Base-by-base conservation (phyloP, 2,113 vertebrate genomes). In the Scophthalmus maximus region DNA sequence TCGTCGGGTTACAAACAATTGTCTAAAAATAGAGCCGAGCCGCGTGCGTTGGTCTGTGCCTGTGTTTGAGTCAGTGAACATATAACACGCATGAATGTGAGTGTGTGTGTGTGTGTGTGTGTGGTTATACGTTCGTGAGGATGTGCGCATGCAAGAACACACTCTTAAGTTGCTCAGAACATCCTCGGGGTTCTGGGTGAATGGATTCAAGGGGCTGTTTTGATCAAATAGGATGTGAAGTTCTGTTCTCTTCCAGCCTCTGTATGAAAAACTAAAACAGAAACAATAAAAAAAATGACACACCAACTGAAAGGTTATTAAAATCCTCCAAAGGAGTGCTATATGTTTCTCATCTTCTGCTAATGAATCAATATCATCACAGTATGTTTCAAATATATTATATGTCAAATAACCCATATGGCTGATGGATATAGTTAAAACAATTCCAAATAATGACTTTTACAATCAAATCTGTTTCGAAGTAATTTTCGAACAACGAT, bases 1-100 rank as follows among this genome's bases (percentile, higher is more conserved):
- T 91, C 47, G 36, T 88, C 46, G 18, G 66, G 75, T 79, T 79
- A 75, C 79, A 85, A 90, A 93, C 89, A 91, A 91, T 86, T 52
- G 79, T 59, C 83, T 84, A 86, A 89, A 89, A 86, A 89, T 86
- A 89, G 83, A 79, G 50, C 27, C 5, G 5, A 44, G 68, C 58
- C 79, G 57, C 26, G 68, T 65, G 67, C 25, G 18, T 22, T n/a
- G n/a, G 38, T 40, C 12, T 53, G 17, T 50, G n/a, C n/a, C n/a
- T n/a, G 49, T 70, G 73, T 82, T 49, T 66, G 30, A 55, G 67
- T 70, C 29, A 22, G 67, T 65, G 56, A 73, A 56, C 67, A 75
- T 67, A 65, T 59, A 63, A 76, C n/a, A 15, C 9, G 2, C 46
- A 30, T 42, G 53, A 29, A 42, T n/a, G 68, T 69, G 49, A 52